phyloP scores from a whole-genome alignment of 1,140 invertebrate species.

The Octopus sinensis region DNA sequence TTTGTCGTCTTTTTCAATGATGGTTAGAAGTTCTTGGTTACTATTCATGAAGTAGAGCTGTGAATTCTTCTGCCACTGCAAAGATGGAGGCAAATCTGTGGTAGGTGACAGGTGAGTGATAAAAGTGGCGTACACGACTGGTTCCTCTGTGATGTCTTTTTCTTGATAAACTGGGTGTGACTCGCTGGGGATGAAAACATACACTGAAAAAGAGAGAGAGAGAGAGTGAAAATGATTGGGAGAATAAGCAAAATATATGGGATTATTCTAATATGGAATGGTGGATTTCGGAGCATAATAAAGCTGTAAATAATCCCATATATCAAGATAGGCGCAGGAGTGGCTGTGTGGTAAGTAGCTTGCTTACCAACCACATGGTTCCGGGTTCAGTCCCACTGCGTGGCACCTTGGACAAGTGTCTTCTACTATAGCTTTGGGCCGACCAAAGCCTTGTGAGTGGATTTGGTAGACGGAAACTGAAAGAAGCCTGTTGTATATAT shows the following conservation, averaged over 20 bases:
- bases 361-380: neutral
- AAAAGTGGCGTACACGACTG: slow-evolving; percentile 28
- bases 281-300: too few species aligned
- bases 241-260: neutral
- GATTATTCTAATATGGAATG: neutral
- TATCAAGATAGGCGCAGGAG: neutral
- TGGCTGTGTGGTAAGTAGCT: neutral
- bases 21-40: slow-evolving; percentile 31
- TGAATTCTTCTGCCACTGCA: slow-evolving; percentile 31
- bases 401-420: too few species aligned
- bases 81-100: neutral
- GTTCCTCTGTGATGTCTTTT: neutral
- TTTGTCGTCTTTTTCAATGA: neutral
- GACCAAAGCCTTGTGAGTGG: too few species aligned
- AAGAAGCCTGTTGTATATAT: too few species aligned
- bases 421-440: too few species aligned
- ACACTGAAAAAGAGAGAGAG: slow-evolving; percentile 57
- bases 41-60: slow-evolving; percentile 37
- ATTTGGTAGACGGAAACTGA: too few species aligned
- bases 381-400: too few species aligned
- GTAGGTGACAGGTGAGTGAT: slow-evolving; percentile 28
- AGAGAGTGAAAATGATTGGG: neutral
- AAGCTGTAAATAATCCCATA: too few species aligned
- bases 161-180: slow-evolving; percentile 56
- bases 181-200: slow-evolving; percentile 64